Percentiles rank a stretch among this genome's conserved stretches.
Evolutionary conservation across 2,113 vertebrate genomes (phyloP).

Genomic region (Sialia sialis): DNA sequence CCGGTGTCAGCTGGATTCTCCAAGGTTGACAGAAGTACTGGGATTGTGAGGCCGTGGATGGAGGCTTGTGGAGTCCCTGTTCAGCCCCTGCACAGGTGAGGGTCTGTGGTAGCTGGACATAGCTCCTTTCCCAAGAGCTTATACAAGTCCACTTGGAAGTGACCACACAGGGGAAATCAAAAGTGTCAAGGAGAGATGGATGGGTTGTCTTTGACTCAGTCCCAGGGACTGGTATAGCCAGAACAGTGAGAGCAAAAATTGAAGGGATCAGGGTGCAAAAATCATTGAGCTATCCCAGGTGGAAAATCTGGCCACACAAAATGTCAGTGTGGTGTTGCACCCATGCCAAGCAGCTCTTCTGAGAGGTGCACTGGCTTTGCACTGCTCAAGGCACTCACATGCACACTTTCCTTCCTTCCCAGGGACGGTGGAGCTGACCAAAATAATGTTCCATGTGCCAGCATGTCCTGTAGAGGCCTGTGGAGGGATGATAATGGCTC

Average conservation of each 20-base stretch:
- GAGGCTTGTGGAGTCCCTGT: neutral
- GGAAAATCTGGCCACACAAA: neutral
- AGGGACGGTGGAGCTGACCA: neutral
- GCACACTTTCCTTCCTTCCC: neutral
- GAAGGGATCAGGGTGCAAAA: neutral
- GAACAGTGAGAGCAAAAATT: neutral
- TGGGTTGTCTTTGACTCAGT: neutral
- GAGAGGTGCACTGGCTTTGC: neutral
- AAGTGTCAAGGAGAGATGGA: neutral
- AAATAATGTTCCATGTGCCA: neutral
- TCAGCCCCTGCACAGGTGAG: neutral
- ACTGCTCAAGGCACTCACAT: accelerated
- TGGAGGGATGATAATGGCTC: neutral
- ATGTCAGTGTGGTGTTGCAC: neutral
- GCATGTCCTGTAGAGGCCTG: neutral
- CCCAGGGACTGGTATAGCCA: neutral
- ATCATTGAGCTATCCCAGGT: neutral
- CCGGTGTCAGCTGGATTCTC: neutral
- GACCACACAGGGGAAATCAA: neutral
- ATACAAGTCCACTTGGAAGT: accelerated
- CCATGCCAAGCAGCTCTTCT: neutral
- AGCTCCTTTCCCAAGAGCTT: neutral
- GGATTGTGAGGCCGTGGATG: neutral
- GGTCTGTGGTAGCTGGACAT: neutral
- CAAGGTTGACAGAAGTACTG: neutral